phyloP scores from a whole-genome alignment of 2,797 vertebrate species.

The Melanotaenia parkinsoni region DNA sequence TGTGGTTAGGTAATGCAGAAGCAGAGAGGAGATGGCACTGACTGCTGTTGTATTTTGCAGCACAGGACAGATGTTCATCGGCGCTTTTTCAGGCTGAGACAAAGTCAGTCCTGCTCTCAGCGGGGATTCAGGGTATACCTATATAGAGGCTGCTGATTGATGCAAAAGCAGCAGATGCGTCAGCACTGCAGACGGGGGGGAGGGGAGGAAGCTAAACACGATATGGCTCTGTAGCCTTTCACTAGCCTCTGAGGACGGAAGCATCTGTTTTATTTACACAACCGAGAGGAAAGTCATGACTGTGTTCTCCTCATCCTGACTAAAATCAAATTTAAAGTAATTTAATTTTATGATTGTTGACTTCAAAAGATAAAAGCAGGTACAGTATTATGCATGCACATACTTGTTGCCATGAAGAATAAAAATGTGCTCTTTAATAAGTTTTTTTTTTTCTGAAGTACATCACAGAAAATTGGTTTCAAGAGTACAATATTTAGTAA shows the following conservation, averaged over 20 bases:
- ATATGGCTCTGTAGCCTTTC: slow-evolving; percentile 76
- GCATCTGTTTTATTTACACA: slow-evolving; percentile 64
- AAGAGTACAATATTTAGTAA: slow-evolving; percentile 83
- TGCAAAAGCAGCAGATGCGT: slow-evolving; percentile 91
- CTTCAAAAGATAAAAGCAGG: slow-evolving; percentile 42
- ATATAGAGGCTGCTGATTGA: slow-evolving; percentile 93
- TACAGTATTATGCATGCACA: slow-evolving; percentile 29
- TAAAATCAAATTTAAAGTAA: slow-evolving; percentile 28
- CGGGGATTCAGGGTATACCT: slow-evolving; percentile 86
- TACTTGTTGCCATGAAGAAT: slow-evolving; percentile 29
- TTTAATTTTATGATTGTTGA: slow-evolving; percentile 13
- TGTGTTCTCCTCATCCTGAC: slow-evolving; percentile 25
- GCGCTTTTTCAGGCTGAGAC: slow-evolving; percentile 42
- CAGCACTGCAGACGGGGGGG: slow-evolving; percentile 87
- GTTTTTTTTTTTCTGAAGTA: slow-evolving; percentile 7
- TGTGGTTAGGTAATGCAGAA: slow-evolving; percentile 74
- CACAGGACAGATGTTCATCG: slow-evolving; percentile 40
- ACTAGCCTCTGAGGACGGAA: slow-evolving; percentile 64
- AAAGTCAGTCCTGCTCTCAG: slow-evolving; percentile 83
- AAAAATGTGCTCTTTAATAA: slow-evolving; percentile 22
- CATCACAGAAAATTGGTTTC: slow-evolving; percentile 57
- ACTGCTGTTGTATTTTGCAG: slow-evolving; percentile 38
- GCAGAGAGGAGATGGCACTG: slow-evolving; percentile 51
- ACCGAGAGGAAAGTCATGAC: slow-evolving; percentile 34
- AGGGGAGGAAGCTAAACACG: slow-evolving; percentile 90